These are phyloP conservation scores for Bubalus kerabau DNA, from an alignment of 2,113 vertebrate genomes.

Conservation along the genomic window DNA sequence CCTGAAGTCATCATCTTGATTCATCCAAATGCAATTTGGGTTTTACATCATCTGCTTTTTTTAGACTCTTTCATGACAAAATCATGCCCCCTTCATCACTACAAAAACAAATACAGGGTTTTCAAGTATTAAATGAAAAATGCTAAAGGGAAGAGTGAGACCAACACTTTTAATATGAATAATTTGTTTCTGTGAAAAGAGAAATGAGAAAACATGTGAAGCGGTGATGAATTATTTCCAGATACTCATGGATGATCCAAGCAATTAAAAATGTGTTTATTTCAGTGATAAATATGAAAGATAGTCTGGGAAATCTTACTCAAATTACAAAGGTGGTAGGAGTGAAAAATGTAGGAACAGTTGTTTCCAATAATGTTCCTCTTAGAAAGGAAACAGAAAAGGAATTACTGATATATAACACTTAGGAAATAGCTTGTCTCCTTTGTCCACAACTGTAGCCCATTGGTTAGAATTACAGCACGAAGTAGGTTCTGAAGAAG, in stretches of 20 bases:
- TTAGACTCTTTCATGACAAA: background rate
- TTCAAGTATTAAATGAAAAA: conserved; percentile 23
- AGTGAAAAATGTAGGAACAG: background rate
- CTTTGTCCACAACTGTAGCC: background rate
- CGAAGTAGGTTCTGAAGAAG: background rate
- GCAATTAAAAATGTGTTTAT: background rate
- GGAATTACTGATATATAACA: background rate
- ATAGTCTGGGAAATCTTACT: background rate
- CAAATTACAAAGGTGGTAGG: background rate
- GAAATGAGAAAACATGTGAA: background rate
- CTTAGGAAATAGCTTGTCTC: background rate
- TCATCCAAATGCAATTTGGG: background rate
- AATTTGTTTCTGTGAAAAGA: conserved; percentile 25
- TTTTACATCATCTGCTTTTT: background rate
- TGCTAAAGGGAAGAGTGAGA: background rate
- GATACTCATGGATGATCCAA: background rate
- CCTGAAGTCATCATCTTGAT: background rate
- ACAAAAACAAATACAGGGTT: background rate
- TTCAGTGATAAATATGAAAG: background rate
- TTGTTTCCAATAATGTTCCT: background rate
- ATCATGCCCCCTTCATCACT: background rate
- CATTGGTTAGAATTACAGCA: background rate
- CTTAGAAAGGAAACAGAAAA: background rate
- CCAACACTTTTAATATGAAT: background rate
- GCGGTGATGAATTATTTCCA: background rate